Evolutionary conservation across 1,140 invertebrate species (phyloP).

Genomic region (Philopotamus ludificatus): DNA sequence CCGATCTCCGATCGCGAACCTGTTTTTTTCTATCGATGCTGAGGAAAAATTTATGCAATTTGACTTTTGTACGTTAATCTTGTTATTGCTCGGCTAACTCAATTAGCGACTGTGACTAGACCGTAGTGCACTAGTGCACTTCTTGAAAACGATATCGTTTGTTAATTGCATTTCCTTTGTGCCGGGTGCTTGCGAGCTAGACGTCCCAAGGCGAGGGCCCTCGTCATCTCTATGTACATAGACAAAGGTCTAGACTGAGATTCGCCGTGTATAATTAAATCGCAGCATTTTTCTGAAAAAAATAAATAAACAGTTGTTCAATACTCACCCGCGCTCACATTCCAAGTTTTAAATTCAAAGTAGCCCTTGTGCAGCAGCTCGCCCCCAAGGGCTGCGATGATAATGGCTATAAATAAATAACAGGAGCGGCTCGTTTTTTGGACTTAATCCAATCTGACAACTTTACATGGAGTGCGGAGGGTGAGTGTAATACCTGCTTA

Average conservation of each 20-base stretch:
- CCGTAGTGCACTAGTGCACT: not conserved
- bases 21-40: not conserved
- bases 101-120: not conserved
- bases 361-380: constrained; percentile 2
- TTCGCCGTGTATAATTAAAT: not conserved
- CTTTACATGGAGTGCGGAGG: constrained; percentile 25
- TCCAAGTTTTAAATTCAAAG: constrained; percentile 9
- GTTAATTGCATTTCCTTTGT: constrained; percentile 30
- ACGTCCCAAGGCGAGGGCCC: constrained; percentile 6
- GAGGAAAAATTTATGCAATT: too few relatives aligned
- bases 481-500: constrained; percentile 25
- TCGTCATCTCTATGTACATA: not conserved
- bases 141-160: constrained; percentile 13
- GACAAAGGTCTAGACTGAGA: constrained; percentile 1
- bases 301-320: too few relatives aligned
- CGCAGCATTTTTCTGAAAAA: not conserved
- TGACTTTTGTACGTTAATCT: not conserved
- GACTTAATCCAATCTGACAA: constrained; percentile 28
- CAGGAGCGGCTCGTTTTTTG: constrained; percentile 23
- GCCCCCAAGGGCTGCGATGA: constrained; percentile 16
- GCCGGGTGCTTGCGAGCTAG: not conserved
- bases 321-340: too few relatives aligned
- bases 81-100: not conserved
- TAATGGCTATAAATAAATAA: constrained; percentile 31
- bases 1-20: not conserved